phyloP scores from a whole-genome alignment of 2,113 vertebrate species.

The Elephas maximus region DNA sequence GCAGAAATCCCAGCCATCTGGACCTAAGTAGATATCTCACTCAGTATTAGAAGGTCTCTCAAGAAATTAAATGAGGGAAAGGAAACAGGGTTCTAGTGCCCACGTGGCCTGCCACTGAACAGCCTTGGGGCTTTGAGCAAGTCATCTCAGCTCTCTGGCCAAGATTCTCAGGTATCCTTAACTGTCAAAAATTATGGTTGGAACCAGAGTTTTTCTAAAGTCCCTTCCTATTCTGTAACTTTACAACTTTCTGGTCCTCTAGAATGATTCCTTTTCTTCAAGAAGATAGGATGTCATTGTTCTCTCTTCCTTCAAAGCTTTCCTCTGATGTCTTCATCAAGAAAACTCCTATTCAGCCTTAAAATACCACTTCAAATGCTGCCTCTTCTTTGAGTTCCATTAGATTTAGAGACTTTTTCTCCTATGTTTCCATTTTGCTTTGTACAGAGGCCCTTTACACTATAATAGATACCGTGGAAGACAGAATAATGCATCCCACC shows the following conservation, averaged over 20 bases:
- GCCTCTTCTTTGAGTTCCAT: background rate
- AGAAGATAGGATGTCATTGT: background rate
- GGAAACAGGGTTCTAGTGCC: background rate
- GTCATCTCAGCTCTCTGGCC: background rate
- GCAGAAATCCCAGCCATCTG: conserved; percentile 34
- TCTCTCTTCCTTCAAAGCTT: background rate
- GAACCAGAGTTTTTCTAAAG: background rate
- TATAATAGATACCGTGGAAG: background rate
- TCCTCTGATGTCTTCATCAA: background rate
- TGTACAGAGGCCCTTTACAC: background rate
- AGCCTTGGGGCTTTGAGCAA: background rate
- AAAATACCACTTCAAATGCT: background rate
- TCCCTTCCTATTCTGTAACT: background rate
- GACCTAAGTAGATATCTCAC: background rate
- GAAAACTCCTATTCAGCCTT: background rate
- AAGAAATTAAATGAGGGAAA: background rate
- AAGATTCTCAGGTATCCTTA: background rate
- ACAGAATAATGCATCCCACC: background rate
- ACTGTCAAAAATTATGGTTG: background rate
- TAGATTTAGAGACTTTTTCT: conserved; percentile 6
- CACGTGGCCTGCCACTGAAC: background rate
- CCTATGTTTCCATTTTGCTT: background rate
- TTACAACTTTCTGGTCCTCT: background rate
- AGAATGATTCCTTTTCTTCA: background rate
- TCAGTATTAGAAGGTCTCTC: background rate